phyloP scores from a whole-genome alignment of 2,797 vertebrate genomes.

The Xyrichtys novacula region DNA sequence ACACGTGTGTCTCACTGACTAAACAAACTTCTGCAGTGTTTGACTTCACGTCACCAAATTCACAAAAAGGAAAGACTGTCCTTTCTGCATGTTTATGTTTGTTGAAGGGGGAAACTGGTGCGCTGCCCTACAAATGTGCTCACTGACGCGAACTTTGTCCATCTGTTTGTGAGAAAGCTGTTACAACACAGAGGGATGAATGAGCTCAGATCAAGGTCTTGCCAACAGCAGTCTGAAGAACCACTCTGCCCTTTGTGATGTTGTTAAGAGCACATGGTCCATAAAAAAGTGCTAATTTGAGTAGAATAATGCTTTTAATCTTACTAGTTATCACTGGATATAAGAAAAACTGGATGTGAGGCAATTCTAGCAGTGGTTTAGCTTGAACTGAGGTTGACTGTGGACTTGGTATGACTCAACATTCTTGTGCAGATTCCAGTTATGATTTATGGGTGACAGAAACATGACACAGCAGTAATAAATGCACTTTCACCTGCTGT shows the following conservation, averaged over 20 bases:
- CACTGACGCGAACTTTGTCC: slow-evolving; percentile 58
- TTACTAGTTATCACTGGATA: too few relatives aligned
- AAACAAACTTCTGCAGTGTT: slow-evolving; percentile 56
- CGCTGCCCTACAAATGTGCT: slow-evolving; percentile 34
- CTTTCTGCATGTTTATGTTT: slow-evolving; percentile 47
- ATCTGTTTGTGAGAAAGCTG: slow-evolving; percentile 49
- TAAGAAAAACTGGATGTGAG: too few relatives aligned
- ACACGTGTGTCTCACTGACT: not conserved
- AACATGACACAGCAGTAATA: not conserved
- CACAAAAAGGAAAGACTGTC: slow-evolving; percentile 25
- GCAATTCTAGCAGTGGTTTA: not conserved
- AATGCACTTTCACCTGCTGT: not conserved
- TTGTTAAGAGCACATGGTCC: not conserved
- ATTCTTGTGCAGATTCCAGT: not conserved
- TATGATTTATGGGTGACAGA: not conserved
- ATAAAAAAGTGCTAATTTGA: too few relatives aligned
- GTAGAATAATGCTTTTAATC: too few relatives aligned
- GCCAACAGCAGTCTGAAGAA: slow-evolving; percentile 13
- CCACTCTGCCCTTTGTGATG: not conserved
- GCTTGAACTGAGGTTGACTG: not conserved
- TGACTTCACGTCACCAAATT: slow-evolving; percentile 36
- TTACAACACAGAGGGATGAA: slow-evolving; percentile 27
- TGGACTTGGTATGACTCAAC: slow-evolving; percentile 12
- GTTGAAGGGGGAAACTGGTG: not conserved
- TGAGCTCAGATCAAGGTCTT: slow-evolving; percentile 26